Conservation (phyloP, 1,140 invertebrate genomes). For the Drepana arcuata region DNA sequence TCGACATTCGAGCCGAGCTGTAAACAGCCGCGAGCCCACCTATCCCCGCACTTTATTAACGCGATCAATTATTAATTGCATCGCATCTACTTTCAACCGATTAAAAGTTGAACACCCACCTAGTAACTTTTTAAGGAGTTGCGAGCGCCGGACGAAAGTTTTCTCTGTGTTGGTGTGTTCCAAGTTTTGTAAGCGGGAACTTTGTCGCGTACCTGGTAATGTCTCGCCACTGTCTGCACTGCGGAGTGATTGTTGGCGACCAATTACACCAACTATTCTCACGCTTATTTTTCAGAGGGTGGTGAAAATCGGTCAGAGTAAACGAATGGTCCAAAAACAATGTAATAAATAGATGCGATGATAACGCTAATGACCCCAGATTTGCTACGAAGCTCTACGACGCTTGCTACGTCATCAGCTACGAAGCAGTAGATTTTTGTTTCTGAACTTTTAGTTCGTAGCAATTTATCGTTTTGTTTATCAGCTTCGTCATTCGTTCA, state of each 20-base stretch:
- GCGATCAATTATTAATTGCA: conserved; percentile 54
- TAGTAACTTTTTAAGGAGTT: neutral
- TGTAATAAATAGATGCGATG: conserved; percentile 1
- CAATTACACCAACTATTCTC: conserved; percentile 20
- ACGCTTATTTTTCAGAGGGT: conserved; percentile 15
- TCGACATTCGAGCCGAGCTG: conserved; percentile 13
- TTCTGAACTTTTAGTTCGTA: too few relatives aligned
- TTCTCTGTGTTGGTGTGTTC: conserved; percentile 8
- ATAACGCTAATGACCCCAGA: too few relatives aligned
- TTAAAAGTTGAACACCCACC: neutral
- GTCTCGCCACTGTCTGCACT: conserved; percentile 46
- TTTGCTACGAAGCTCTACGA: too few relatives aligned
- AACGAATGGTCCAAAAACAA: conserved; percentile 9
- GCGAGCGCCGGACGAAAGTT: conserved; percentile 8
- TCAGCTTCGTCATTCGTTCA: too few relatives aligned
- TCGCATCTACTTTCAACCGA: conserved; percentile 48
- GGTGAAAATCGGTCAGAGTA: conserved; percentile 10
- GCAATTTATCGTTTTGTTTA: too few relatives aligned
- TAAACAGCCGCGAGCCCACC: conserved; percentile 36
- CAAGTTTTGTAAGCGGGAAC: conserved; percentile 39
- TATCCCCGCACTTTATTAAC: conserved; percentile 59
- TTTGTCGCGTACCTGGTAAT: conserved; percentile 37
- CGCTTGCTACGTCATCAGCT: too few relatives aligned
- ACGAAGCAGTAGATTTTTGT: too few relatives aligned
- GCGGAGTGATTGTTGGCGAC: conserved; percentile 29